Conservation (phyloP, 2,113 vertebrate genomes). For the Oncorhynchus kisutch region DNA sequence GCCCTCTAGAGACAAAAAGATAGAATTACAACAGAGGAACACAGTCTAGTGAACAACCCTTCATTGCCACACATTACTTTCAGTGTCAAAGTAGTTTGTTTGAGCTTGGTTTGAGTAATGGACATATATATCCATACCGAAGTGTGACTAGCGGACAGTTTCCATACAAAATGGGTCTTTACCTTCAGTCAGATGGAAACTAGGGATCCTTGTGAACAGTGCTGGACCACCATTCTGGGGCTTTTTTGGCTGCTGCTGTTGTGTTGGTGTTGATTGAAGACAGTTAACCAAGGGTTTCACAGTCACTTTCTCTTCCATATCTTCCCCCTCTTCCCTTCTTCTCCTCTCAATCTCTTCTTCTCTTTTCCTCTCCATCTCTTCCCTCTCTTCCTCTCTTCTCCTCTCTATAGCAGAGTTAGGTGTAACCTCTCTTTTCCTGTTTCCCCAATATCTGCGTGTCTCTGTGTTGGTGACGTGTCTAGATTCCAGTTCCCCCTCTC, state of each 20-base stretch:
- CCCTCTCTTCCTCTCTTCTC: constrained; percentile 4
- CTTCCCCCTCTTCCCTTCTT: constrained; percentile 1
- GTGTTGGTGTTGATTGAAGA: constrained; percentile 40
- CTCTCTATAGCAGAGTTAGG: not conserved
- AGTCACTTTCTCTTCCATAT: constrained; percentile 4
- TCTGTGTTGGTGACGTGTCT: not conserved
- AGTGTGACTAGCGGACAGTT: not conserved
- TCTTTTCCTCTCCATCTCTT: constrained; percentile 5
- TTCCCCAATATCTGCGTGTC: not conserved
- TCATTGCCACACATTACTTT: no score
- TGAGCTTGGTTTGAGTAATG: not conserved
- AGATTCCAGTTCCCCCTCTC: constrained; percentile 21
- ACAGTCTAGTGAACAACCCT: not conserved
- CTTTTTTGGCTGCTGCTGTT: not conserved
- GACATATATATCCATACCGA: not conserved
- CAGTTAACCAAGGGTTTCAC: constrained; percentile 35
- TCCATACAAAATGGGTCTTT: not conserved
- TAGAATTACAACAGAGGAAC: not conserved
- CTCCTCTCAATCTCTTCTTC: no score
- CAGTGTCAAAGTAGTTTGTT: no score
- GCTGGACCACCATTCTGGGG: not conserved
- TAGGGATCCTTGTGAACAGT: constrained; percentile 29
- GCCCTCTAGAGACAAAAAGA: constrained; percentile 61
- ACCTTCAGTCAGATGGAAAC: constrained; percentile 67
- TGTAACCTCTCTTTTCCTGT: not conserved